These are phyloP conservation scores for Sinotaia quadrata DNA, from an alignment of 2,888 invertebrate species.

Conservation along the genomic window DNA sequence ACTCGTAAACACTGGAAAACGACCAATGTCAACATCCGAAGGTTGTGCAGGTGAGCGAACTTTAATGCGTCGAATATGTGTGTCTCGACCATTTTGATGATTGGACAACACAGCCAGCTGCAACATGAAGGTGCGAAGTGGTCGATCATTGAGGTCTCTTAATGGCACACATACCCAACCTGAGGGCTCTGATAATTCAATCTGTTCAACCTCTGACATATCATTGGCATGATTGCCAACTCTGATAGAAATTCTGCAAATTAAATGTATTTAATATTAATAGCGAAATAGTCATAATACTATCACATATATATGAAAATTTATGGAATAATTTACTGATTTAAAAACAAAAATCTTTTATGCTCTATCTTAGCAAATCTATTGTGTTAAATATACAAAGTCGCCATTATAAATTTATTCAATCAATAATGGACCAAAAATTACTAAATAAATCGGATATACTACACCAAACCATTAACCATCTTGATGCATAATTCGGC, in stretches of 20 bases:
- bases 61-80: constrained; percentile 97
- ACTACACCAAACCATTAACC: no score
- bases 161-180: constrained; percentile 97
- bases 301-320: no score
- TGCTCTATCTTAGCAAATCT: no score
- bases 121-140: constrained; percentile 88
- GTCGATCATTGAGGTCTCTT: constrained; percentile 84
- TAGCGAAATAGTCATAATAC: no score
- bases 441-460: no score
- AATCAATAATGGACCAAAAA: no score
- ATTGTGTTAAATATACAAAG: no score
- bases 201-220: constrained; percentile 93
- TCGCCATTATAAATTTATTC: no score
- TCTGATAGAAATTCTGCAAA: constrained; percentile 74
- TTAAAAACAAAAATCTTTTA: no score
- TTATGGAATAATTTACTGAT: no score
- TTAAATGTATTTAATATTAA: no score
- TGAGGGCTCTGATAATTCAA: constrained; percentile 93
- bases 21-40: constrained; percentile 31
- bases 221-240: constrained; percentile 98
- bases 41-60: constrained; percentile 85
- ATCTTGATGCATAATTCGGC: no score
- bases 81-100: constrained; percentile 98
- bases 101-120: constrained; percentile 79
- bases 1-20: constrained; percentile 80